These are phyloP conservation scores for Allobates femoralis DNA, from an alignment of 2,797 vertebrate species.

Conservation along the genomic window DNA sequence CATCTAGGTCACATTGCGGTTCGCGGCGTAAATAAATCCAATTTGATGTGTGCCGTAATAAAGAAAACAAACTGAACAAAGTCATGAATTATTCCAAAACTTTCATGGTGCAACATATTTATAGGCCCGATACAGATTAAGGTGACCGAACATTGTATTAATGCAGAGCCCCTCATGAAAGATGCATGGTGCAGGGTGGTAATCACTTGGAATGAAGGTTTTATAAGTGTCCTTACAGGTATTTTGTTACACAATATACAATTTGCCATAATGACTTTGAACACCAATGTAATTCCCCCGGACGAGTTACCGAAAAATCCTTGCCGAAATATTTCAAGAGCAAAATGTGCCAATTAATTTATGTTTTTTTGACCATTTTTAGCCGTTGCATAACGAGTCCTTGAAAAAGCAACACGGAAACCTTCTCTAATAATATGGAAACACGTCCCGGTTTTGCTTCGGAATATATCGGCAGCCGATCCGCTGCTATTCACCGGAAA, in stretches of 20 bases:
- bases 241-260: neutral
- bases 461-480: too few species aligned
- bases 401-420: too few species aligned
- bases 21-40: conserved; percentile 20
- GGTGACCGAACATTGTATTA: conserved; percentile 41
- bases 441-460: too few species aligned
- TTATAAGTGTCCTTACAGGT: conserved; percentile 25
- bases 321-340: too few species aligned
- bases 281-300: too few species aligned
- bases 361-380: too few species aligned
- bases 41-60: conserved; percentile 37
- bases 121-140: conserved; percentile 35
- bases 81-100: conserved; percentile 26
- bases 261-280: neutral
- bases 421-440: too few species aligned
- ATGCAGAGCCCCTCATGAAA: conserved; percentile 15
- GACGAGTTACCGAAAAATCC: too few species aligned
- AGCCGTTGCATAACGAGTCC: too few species aligned
- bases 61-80: conserved; percentile 27
- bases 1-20: conserved; percentile 17
- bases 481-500: too few species aligned
- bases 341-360: too few species aligned
- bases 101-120: conserved; percentile 34
- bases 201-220: conserved; percentile 29
- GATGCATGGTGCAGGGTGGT: conserved; percentile 22